These are phyloP conservation scores for Ceyx margarethae DNA, from an alignment of 2,113 vertebrate genomes.

Conservation along the genomic window DNA sequence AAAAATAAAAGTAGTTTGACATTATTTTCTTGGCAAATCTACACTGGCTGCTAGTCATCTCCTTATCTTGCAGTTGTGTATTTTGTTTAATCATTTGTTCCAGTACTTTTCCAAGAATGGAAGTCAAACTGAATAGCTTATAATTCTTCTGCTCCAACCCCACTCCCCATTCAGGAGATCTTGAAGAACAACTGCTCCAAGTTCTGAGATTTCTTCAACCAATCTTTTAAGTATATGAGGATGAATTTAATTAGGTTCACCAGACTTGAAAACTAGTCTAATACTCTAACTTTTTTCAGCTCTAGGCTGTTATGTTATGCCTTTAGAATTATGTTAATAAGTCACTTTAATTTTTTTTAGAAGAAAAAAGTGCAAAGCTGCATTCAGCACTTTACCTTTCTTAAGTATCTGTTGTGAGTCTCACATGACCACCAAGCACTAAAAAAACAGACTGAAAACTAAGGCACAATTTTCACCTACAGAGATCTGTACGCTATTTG, in stretches of 20 bases:
- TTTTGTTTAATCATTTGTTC: slow-evolving; percentile 9
- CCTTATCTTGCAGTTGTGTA: background rate
- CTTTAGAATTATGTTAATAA: background rate
- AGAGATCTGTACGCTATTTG: background rate
- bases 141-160: background rate
- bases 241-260: background rate
- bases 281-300: background rate
- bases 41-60: background rate
- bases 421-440: background rate
- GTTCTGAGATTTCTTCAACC: background rate
- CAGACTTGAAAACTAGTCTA: background rate
- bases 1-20: background rate
- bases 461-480: background rate
- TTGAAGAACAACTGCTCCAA: background rate
- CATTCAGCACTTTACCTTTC: background rate
- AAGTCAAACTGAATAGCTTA: background rate
- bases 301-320: background rate
- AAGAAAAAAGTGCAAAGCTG: background rate
- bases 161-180: background rate
- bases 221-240: background rate
- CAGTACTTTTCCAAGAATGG: slow-evolving; percentile 12
- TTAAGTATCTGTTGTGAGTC: background rate
- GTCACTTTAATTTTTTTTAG: background rate
- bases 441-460: background rate
- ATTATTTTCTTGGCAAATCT: background rate